Percentiles rank a stretch among this genome's conserved stretches.
Evolutionary conservation across 1,140 invertebrate genomes (phyloP).

Genomic region (Asbolus verrucosus): DNA sequence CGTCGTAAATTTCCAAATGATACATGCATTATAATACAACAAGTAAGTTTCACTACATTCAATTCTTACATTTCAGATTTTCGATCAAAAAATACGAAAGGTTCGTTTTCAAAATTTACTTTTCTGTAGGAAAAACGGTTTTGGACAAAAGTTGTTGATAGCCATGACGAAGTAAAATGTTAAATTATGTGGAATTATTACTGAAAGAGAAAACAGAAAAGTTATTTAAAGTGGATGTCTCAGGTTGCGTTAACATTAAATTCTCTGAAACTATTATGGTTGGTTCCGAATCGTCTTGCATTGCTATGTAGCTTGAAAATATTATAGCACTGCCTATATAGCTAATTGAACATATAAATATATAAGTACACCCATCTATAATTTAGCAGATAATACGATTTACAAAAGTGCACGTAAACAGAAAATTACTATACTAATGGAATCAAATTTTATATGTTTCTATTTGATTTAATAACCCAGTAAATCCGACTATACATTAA

Average conservation of each 20-base stretch:
- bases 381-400: conserved; percentile 28
- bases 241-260: neutral
- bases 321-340: conserved; percentile 4
- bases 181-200: too few relatives aligned
- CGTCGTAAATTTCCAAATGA: too few relatives aligned
- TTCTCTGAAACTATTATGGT: conserved; percentile 9
- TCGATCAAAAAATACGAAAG: too few relatives aligned
- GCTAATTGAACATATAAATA: conserved; percentile 28
- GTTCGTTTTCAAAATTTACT: too few relatives aligned
- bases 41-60: too few relatives aligned
- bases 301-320: conserved; percentile 5
- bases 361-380: conserved; percentile 23
- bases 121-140: too few relatives aligned
- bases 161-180: too few relatives aligned
- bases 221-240: neutral
- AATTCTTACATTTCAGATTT: too few relatives aligned
- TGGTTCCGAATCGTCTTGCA: neutral
- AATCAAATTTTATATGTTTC: conserved; percentile 26
- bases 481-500: conserved; percentile 13
- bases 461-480: conserved; percentile 22
- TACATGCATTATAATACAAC: too few relatives aligned
- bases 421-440: conserved; percentile 16
- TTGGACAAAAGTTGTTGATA: too few relatives aligned
- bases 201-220: too few relatives aligned
- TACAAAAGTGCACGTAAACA: conserved; percentile 27